These are phyloP conservation scores for Sclerodermus sp. DNA, from an alignment of 2,888 invertebrate genomes.

Conservation along the genomic window DNA sequence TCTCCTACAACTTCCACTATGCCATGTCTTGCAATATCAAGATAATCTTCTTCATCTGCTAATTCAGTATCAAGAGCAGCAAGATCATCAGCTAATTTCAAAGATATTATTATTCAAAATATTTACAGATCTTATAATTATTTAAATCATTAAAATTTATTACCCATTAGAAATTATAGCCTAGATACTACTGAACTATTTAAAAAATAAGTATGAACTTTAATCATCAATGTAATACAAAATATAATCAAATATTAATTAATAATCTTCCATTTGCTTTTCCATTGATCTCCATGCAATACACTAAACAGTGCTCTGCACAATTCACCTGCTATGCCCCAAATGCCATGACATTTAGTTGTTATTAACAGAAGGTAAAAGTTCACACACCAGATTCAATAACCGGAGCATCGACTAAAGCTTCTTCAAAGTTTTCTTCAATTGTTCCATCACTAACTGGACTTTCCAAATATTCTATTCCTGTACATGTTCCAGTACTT, in stretches of 20 bases:
- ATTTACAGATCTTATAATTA: background rate
- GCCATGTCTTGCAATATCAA: constrained; percentile 73
- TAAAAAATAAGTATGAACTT: background rate
- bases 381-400: constrained; percentile 52
- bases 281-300: background rate
- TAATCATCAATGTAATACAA: background rate
- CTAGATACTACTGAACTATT: background rate
- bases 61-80: constrained; percentile 53
- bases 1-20: constrained; percentile 85
- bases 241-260: background rate
- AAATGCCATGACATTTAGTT: constrained; percentile 42
- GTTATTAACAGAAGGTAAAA: constrained; percentile 39
- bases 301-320: constrained; percentile 35
- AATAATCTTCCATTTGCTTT: constrained; percentile 1
- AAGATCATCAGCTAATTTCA: constrained; percentile 46
- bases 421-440: constrained; percentile 90
- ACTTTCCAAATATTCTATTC: constrained; percentile 64
- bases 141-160: background rate
- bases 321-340: constrained; percentile 37
- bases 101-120: background rate
- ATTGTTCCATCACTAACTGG: constrained; percentile 85
- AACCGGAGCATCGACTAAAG: constrained; percentile 71
- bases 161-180: background rate
- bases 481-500: constrained; percentile 45
- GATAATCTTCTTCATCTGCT: constrained; percentile 64